Percentiles rank a stretch among this genome's conserved stretches.
Conservation (phyloP, 2,113 vertebrate species). For the Pseudois nayaur region DNA sequence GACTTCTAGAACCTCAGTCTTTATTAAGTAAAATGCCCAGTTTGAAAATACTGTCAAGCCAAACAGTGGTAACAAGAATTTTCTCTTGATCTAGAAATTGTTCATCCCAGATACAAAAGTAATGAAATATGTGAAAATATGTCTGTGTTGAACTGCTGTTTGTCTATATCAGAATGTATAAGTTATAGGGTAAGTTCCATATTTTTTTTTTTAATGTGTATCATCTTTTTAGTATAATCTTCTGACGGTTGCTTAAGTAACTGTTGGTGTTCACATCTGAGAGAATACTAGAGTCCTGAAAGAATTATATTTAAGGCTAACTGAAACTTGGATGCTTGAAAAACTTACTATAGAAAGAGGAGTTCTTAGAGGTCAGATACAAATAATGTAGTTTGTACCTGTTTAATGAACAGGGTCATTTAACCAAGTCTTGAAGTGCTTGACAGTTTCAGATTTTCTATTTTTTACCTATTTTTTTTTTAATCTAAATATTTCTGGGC, state of each 20-base stretch:
- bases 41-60: not conserved
- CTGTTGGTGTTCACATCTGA: not conserved
- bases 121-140: not conserved
- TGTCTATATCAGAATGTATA: slow-evolving; percentile 7
- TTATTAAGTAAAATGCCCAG: slow-evolving; percentile 32
- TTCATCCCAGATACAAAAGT: slow-evolving; percentile 16
- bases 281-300: not conserved
- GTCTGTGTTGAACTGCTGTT: slow-evolving; percentile 1
- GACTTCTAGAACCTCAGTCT: slow-evolving; percentile 27
- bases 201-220: not conserved
- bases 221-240: not conserved
- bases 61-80: not conserved
- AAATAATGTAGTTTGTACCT: not conserved
- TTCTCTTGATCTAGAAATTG: slow-evolving; percentile 6
- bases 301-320: slow-evolving; percentile 5
- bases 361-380: not conserved
- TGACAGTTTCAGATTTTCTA: not conserved
- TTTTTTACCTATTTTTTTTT: not conserved
- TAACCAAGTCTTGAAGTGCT: not conserved
- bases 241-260: not conserved
- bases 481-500: not conserved
- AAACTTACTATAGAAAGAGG: not conserved
- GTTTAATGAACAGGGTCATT: not conserved
- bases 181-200: not conserved
- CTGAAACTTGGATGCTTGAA: not conserved